phyloP scores from a whole-genome alignment of 23 tunicate genomes.

The Styela clava region DNA sequence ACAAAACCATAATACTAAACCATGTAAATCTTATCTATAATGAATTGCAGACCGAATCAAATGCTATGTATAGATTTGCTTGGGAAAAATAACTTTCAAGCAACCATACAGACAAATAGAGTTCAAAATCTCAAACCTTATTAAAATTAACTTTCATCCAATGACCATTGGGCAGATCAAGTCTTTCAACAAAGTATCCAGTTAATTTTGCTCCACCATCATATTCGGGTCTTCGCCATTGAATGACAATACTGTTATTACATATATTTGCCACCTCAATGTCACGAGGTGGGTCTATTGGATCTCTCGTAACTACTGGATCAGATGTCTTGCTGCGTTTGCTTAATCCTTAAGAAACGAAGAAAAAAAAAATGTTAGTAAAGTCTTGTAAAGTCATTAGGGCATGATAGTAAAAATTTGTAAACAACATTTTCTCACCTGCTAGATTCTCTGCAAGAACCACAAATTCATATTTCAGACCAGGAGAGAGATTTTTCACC shows the following conservation, averaged over 20 bases:
- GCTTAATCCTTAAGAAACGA: slow-evolving; percentile 19
- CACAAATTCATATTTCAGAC: slow-evolving; percentile 83
- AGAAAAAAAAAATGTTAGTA: not conserved
- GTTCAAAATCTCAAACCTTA: slow-evolving; percentile 46
- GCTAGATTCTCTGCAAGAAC: slow-evolving; percentile 81
- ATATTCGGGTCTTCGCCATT: slow-evolving; percentile 80
- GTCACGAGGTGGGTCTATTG: slow-evolving; percentile 92
- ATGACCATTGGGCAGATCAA: slow-evolving; percentile 66
- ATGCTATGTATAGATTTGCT: too few species aligned
- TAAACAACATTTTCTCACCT: slow-evolving; percentile 41
- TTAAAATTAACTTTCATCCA: slow-evolving; percentile 95
- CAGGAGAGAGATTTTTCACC: slow-evolving; percentile 53
- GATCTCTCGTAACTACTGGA: slow-evolving; percentile 67
- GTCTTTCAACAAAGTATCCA: slow-evolving; percentile 79
- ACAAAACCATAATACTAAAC: too few species aligned
- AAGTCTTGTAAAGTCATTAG: too few species aligned
- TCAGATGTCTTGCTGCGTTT: slow-evolving; percentile 66
- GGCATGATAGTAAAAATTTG: too few species aligned
- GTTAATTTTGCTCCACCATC: slow-evolving; percentile 93
- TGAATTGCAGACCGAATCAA: too few species aligned
- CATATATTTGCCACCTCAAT: slow-evolving; percentile 44
- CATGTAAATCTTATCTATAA: too few species aligned
- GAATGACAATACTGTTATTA: slow-evolving; percentile 29
- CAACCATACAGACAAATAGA: too few species aligned
- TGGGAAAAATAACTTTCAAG: too few species aligned